Conservation (phyloP, 2,888 invertebrate species). For the Uropetala carovei region DNA sequence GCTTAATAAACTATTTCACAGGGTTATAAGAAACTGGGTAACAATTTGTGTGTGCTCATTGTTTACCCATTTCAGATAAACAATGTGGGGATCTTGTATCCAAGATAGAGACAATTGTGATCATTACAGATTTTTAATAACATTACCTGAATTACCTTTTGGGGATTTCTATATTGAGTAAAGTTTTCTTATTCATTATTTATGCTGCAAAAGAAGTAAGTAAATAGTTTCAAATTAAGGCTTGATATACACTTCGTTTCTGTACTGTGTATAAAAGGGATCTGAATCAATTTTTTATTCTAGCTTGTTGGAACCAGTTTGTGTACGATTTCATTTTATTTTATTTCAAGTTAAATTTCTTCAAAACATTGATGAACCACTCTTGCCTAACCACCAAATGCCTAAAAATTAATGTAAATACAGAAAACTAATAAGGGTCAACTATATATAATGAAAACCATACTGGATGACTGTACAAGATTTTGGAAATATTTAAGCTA, state of each 20-base stretch:
- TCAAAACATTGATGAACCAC: conserved; percentile 33
- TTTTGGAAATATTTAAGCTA: background rate
- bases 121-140: no score
- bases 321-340: background rate
- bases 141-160: no score
- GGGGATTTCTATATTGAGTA: no score
- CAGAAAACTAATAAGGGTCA: background rate
- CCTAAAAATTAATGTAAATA: conserved; percentile 54
- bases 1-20: conserved; percentile 6
- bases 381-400: conserved; percentile 59
- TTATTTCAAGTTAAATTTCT: background rate
- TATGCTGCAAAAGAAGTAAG: no score
- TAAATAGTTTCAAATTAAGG: no score
- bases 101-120: no score
- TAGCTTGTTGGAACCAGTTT: no score
- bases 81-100: no score
- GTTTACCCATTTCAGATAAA: background rate
- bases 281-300: no score
- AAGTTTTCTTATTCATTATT: no score
- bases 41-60: background rate
- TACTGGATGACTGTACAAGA: background rate
- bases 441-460: background rate
- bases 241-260: no score
- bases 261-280: no score
- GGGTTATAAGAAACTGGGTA: background rate